Base-by-base conservation (phyloP, 2,113 vertebrate species). In the Stigmatopora argus region DNA sequence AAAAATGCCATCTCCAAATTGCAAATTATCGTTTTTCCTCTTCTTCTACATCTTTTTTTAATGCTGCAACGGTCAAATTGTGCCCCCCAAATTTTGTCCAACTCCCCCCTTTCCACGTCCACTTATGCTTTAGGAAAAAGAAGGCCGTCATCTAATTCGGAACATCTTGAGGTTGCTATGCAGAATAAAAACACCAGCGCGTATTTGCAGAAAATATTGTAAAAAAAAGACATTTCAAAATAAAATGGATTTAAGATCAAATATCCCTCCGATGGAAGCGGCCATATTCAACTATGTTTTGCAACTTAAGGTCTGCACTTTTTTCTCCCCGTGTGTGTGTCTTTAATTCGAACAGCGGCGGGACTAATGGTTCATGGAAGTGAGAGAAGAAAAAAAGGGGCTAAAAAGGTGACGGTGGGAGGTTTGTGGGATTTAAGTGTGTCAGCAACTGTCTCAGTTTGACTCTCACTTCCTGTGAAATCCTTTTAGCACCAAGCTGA, bases 401-500 rank as follows among this genome's bases (percentile, higher is more conserved):
- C 59, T 45, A 23, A 45, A 61, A 44, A 45, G n/a, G n/a, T 64
- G 18, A 49, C 26, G 46, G 62, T 64, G 62, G 62, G 46, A 64
- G 62, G 62, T 64, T 64, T 49, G 62, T 64, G 62, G 46, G 62
- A 64, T 66, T 55, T 60, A 67, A 67, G 23, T 34, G 41, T 67
- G 65, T 66, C 64, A 66, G 64, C 51, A 56, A 55, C 41, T 48
- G 55, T 67, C 38, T 67, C 44, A 41, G 23, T 53, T 58, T 59
- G 60, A 65, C 58, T 72, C 62, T 53, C 12, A 61, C n/a, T 71
- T 47, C 48, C 26, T 58, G 57, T 46, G 48, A 64, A 46, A 59
- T 34, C 26, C 26, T 14, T 73, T 63, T 51, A 55, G 46, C 58
- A 19, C 62, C 62, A 56, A 57, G 57, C 74, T 35, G 34, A n/a